phyloP scores from a whole-genome alignment of 2,113 vertebrate species.

The Struthidea cinerea region DNA sequence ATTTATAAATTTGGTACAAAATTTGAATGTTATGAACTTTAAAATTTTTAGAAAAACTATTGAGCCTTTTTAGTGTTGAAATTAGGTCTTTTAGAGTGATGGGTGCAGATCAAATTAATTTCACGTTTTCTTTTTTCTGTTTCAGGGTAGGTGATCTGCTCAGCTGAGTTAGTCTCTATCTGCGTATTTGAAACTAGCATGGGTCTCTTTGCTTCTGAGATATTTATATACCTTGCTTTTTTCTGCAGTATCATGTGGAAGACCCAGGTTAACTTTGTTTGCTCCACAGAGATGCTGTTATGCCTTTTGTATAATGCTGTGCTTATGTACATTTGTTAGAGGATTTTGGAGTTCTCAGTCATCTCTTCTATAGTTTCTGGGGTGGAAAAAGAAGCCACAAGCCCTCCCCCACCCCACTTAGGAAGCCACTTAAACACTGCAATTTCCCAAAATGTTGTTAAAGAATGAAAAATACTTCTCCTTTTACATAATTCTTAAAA shows the following conservation, averaged over 20 bases:
- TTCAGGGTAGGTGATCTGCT: not conserved
- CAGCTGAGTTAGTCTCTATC: not conserved
- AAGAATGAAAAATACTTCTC: not conserved
- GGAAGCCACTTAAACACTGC: not conserved
- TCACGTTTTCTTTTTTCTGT: not conserved
- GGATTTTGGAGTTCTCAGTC: not conserved
- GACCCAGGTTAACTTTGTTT: not conserved
- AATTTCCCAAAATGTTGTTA: not conserved
- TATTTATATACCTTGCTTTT: not conserved
- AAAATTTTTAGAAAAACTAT: not conserved
- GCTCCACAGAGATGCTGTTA: not conserved
- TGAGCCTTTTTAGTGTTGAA: not conserved
- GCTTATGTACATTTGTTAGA: not conserved
- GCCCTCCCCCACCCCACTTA: fast-evolving
- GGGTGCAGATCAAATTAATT: not conserved
- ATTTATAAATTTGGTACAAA: not conserved
- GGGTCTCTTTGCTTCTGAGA: not conserved
- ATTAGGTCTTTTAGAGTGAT: not conserved
- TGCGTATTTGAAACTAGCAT: not conserved
- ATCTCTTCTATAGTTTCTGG: not conserved
- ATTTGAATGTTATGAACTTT: not conserved
- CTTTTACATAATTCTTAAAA: not conserved
- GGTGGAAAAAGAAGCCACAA: fast-evolving
- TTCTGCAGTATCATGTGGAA: not conserved
- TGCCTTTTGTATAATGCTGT: not conserved